These are phyloP conservation scores for Premnoplex brunnescens DNA, from an alignment of 2,797 vertebrate species.

Conservation along the genomic window DNA sequence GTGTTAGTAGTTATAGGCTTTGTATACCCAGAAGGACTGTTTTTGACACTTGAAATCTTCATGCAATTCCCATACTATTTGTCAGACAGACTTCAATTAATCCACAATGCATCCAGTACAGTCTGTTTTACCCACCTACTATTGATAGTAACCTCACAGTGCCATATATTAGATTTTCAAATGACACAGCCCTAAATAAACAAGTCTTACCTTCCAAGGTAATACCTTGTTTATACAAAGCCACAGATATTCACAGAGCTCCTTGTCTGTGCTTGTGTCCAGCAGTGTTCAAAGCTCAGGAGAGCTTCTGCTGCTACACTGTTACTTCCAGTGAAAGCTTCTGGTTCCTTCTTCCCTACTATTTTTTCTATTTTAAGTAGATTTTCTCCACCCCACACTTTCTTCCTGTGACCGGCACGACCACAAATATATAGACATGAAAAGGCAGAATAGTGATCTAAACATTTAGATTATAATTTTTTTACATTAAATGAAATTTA, in stretches of 20 bases:
- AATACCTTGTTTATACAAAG: background rate
- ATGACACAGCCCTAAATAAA: background rate
- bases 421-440: background rate
- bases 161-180: background rate
- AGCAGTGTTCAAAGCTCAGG: background rate
- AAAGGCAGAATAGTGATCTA: background rate
- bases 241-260: background rate
- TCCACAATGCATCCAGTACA: background rate
- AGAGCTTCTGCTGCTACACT: background rate
- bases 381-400: background rate
- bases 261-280: background rate
- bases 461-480: background rate
- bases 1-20: background rate
- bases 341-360: background rate
- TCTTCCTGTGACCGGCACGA: background rate
- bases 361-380: background rate
- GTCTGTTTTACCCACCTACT: background rate
- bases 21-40: background rate
- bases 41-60: background rate
- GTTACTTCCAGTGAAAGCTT: background rate
- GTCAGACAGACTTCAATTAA: background rate
- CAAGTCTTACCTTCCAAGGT: background rate
- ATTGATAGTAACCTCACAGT: background rate
- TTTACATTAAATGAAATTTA: background rate
- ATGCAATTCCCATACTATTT: background rate